phyloP scores from a whole-genome alignment of 2,888 invertebrate genomes.

The Macrophya annulata region DNA sequence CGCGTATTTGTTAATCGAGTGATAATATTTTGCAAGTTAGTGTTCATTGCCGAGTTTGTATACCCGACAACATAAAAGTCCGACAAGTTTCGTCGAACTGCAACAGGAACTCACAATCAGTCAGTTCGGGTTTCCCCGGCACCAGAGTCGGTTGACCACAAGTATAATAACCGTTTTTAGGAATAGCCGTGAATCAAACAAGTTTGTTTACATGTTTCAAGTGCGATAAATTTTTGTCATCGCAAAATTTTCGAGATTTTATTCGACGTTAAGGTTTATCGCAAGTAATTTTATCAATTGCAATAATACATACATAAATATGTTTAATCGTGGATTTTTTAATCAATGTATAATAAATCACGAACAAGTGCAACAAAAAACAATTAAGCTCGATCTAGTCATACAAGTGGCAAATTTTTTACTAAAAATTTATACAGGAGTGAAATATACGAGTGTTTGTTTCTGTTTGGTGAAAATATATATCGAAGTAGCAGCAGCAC shows the following conservation, averaged over 20 bases:
- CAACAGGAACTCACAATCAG: slow-evolving; percentile 26
- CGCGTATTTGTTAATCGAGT: not conserved
- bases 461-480: not conserved
- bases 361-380: not conserved
- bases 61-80: not conserved
- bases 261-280: not conserved
- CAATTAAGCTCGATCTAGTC: not conserved
- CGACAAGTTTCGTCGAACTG: slow-evolving; percentile 3
- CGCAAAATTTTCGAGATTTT: not conserved
- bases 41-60: slow-evolving; percentile 8
- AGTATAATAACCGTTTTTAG: not conserved
- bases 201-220: not conserved
- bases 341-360: not conserved
- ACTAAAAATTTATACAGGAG: not conserved
- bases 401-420: not conserved
- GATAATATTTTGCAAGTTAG: slow-evolving; percentile 37
- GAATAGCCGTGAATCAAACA: not conserved
- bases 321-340: not conserved
- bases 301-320: too few species aligned
- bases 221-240: not conserved
- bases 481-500: not conserved
- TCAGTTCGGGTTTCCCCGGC: slow-evolving; percentile 28
- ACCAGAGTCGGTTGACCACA: not conserved
- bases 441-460: not conserved
- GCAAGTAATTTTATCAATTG: not conserved